Conservation (phyloP, 2,888 invertebrate species). For the Agrotis segetum region DNA sequence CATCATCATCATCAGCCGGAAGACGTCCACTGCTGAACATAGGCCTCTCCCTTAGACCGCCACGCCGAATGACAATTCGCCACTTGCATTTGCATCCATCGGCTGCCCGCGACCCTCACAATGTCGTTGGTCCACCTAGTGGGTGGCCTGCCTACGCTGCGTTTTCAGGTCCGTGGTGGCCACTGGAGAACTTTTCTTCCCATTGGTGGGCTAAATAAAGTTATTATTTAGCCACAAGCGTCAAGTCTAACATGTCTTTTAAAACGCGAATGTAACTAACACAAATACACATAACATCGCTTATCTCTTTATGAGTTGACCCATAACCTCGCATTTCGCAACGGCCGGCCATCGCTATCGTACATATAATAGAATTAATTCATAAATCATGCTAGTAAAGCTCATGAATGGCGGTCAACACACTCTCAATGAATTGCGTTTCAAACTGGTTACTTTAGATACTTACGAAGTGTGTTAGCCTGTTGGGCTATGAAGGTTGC, state of each 20-base stretch:
- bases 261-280: conserved; percentile 13
- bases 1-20: no score
- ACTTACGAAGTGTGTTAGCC: conserved; percentile 20
- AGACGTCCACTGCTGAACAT: no score
- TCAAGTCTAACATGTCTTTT: not conserved
- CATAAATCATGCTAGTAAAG: conserved; percentile 69
- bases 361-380: conserved; percentile 69
- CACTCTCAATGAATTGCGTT: conserved; percentile 64
- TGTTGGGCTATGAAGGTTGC: conserved; percentile 44
- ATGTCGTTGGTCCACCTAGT: no score
- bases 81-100: no score
- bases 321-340: conserved; percentile 62
- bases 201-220: no score
- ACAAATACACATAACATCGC: conserved; percentile 23
- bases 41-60: no score
- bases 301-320: conserved; percentile 61
- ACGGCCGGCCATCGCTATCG: conserved; percentile 42
- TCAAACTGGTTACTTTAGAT: conserved; percentile 50
- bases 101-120: no score
- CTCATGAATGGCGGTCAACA: conserved; percentile 66
- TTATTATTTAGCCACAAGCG: no score
- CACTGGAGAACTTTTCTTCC: no score
- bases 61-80: no score
- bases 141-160: no score
- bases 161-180: no score